Conservation (phyloP, 2,113 vertebrate genomes). For the Buteo buteo region DNA sequence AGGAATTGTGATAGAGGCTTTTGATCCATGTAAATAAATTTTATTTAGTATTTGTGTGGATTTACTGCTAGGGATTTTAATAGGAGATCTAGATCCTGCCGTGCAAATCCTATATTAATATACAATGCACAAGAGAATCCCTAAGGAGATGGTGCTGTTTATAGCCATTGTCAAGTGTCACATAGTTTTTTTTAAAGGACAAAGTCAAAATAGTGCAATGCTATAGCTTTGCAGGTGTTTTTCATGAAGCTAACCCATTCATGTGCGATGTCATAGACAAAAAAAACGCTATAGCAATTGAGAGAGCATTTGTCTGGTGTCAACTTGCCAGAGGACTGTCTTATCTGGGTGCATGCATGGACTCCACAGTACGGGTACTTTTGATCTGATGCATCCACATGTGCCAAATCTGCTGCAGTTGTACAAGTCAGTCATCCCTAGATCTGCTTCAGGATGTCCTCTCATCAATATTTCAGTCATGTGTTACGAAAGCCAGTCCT, state of each 20-base stretch:
- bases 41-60: background rate
- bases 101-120: background rate
- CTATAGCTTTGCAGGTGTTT: background rate
- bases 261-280: rapidly evolving
- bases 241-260: background rate
- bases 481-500: background rate
- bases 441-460: background rate
- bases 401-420: background rate
- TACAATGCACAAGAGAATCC: background rate
- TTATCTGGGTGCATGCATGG: rapidly evolving
- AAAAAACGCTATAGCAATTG: background rate
- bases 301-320: background rate
- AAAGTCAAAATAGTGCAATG: background rate
- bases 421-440: background rate
- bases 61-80: background rate
- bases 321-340: background rate
- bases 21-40: background rate
- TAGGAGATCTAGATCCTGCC: background rate
- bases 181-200: background rate
- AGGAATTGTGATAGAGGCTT: background rate
- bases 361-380: background rate
- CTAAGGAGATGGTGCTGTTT: background rate
- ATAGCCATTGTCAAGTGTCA: background rate
- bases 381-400: background rate
- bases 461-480: background rate